Percentiles rank a stretch among this genome's conserved stretches.
These are phyloP conservation scores for Rhabdophis nuchalis DNA, from an alignment of 2,797 vertebrate genomes.

Conservation along the genomic window DNA sequence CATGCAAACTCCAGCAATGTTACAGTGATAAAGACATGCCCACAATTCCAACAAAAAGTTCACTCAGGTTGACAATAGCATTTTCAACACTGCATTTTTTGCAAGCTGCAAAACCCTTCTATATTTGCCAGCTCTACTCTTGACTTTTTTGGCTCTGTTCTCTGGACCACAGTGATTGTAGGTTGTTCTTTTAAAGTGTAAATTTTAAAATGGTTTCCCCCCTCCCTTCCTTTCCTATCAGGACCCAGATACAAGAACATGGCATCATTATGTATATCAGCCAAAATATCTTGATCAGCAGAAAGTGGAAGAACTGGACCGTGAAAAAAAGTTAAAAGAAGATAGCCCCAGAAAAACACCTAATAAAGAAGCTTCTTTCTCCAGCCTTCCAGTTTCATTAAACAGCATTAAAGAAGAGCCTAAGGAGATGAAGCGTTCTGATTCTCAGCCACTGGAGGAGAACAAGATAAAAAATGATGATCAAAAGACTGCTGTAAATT, in stretches of 20 bases:
- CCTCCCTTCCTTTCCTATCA: constrained; percentile 52
- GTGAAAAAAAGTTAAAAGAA: constrained; percentile 83
- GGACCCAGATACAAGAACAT: constrained; percentile 89
- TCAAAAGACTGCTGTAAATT: constrained; percentile 80
- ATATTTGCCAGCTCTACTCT: neutral
- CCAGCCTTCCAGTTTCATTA: constrained; percentile 73
- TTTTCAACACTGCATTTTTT: neutral
- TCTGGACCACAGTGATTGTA: neutral
- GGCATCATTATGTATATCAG: constrained; percentile 89
- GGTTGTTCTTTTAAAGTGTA: neutral
- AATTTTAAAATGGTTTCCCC: constrained; percentile 35
- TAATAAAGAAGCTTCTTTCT: constrained; percentile 80
- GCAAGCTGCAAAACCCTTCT: neutral
- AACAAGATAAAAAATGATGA: constrained; percentile 81
- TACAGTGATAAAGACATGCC: neutral
- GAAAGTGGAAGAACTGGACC: constrained; percentile 82
- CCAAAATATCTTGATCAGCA: constrained; percentile 90
- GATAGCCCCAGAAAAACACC: constrained; percentile 85
- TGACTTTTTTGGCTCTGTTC: neutral
- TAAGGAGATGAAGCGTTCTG: constrained; percentile 81
- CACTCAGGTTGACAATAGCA: neutral
- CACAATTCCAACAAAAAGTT: neutral
- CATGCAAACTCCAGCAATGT: neutral
- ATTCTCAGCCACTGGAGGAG: constrained; percentile 78
- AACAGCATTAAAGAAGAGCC: constrained; percentile 80